These are phyloP conservation scores for Ianthella basta DNA, from an alignment of 37 sponge, comb jelly and placozoan genomes.

Conservation along the genomic window DNA sequence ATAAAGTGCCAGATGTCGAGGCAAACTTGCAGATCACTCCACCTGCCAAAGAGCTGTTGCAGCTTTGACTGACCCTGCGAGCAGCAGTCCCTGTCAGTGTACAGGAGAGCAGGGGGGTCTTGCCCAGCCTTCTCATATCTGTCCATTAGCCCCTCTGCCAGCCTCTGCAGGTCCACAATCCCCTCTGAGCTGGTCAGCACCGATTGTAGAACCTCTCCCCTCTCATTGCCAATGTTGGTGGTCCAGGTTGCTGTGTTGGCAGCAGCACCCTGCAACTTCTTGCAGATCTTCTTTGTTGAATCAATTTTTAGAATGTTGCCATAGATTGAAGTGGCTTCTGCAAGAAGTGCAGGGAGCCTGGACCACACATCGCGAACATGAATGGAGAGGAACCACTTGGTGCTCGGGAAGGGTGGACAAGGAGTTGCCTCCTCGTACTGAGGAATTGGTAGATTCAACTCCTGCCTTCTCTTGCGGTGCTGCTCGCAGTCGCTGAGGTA, in stretches of 20 bases:
- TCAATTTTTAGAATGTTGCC: conserved; percentile 51
- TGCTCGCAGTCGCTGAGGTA: conserved; percentile 44
- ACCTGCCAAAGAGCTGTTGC: conserved; percentile 2
- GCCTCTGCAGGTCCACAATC: background rate
- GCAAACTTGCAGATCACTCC: conserved; percentile 22
- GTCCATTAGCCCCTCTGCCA: conserved; percentile 45
- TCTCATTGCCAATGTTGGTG: conserved; percentile 66
- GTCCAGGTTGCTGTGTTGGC: conserved; percentile 48
- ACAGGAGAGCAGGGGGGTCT: conserved; percentile 26
- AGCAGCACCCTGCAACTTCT: conserved; percentile 50
- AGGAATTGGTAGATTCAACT: background rate
- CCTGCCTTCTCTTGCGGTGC: background rate
- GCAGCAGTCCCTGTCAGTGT: conserved; percentile 63
- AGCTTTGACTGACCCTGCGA: background rate
- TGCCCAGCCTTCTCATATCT: conserved; percentile 22
- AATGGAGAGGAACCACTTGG: background rate
- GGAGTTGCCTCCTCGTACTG: background rate
- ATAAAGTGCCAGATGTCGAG: conserved; percentile 65
- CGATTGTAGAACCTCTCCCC: conserved; percentile 47
- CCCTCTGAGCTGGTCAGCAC: conserved; percentile 41
- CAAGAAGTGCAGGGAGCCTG: conserved; percentile 33
- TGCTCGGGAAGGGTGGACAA: background rate
- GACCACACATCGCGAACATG: conserved; percentile 34
- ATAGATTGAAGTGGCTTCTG: conserved; percentile 14
- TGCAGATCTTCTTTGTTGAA: conserved; percentile 49